Base-by-base conservation (phyloP, 53 echinoderm and acorn worm species). In the Henricia sp. region DNA sequence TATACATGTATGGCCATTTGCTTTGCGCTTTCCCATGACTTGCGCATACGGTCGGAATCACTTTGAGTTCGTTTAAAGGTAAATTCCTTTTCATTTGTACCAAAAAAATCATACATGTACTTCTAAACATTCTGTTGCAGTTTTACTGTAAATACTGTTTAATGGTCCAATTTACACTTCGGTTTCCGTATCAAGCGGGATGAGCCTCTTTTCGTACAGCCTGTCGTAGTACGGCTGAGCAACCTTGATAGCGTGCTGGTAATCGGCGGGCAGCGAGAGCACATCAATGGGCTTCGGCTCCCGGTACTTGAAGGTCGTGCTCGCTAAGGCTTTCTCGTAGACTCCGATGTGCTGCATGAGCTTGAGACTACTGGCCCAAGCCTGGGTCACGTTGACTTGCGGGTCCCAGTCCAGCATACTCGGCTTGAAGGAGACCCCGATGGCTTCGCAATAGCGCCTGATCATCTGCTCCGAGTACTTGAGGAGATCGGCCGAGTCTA, bases 331-430 rank as follows among this genome's bases (percentile, higher is more conserved):
- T 29, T 83, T 84, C 74, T 84, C 67, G 28, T 83, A 83, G 12
- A 83, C 83, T 13, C 89, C 89, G 0, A 89, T 73, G 37, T 89
- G 83, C 32, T 89, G 83, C 54, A 89, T 53, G 16, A 89, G 83
- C 68, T 89, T 84, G 32, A 83, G 38, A 53, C 72, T 83, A 35
- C 84, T 84, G 21, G 84, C 71, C 89, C 83, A 84, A 1, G 83
- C 63, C 74, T 83, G 83, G 24, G 89, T 89, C 42, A 89, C 83
- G 41, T 89, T 83, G 29, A 74, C 89, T 21, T 66, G 37, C 30
- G 89, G 75, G 25, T 89, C 73, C 89, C 89, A 89, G 54, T 89
- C 89, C 26, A 89, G 62, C 83, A 89, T 83, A 12, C 83, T 67
- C 16, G 83, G 33, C 24, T 89, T 89, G 62, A 89, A 89, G 60